Base-by-base conservation (phyloP, 2,797 vertebrate species). In the Diplodus sargus region DNA sequence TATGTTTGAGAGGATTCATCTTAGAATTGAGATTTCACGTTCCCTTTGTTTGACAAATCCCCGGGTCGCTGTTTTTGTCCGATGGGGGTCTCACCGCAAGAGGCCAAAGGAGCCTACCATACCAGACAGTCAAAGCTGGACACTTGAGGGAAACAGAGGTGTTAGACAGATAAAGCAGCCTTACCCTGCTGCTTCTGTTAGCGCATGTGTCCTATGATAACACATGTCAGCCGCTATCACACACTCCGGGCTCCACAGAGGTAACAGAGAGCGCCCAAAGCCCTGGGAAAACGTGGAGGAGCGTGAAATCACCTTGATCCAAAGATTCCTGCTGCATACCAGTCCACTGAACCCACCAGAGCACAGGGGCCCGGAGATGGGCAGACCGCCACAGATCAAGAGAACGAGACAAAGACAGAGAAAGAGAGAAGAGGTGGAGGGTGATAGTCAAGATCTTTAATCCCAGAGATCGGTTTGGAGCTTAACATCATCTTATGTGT, bases 261-360 rank as follows among this genome's bases (percentile, higher is more conserved):
- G 93, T 92, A 92, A 92, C 82, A 91, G 88, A 92, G 91, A 93
- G 90, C 79, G 69, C 87, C 86, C 85, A 76, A 79, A 91, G 87
- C 90, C 93, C 93, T 95, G 94, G 94, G 94, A 95, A 95, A 95
- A 92, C 91, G 90, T 95, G 92, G 91, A 93, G 92, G 92, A 94
- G 94, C 93, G 93, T 95, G 94, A 95, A 95, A 95, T 94, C 92
- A 95, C 94, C 93, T 94, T 95, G 94, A 95, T 95, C 94, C 94
- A 94, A 95, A 94, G 93, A 95, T 95, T 95, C 92, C 93, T 94
- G 90, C 89, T 61, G 93, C 94, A 95, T 95, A 94, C 94, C 94
- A 94, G 91, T 87, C 92, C 86, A 90, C 87, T 94, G 91, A 94
- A 94, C 90, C 91, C 90, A 92, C 89, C 86, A 92, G 87, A 91